Percentiles rank a stretch among this genome's conserved stretches.
These are phyloP conservation scores for Pygoscelis adeliae DNA, from an alignment of 2,113 vertebrate species.

Conservation along the genomic window DNA sequence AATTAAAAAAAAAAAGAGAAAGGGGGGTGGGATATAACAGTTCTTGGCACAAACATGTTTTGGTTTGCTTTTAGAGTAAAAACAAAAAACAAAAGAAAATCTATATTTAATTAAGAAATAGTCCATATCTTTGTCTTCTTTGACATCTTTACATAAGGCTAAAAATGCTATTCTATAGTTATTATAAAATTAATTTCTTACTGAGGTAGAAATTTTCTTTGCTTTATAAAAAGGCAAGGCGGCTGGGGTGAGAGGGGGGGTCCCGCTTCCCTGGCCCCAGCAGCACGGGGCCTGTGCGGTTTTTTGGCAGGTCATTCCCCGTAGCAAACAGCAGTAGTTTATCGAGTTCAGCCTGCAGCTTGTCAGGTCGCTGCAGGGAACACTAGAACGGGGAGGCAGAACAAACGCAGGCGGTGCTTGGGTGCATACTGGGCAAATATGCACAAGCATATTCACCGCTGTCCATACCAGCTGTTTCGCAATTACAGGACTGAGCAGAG, in stretches of 20 bases:
- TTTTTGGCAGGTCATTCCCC: constrained; percentile 30
- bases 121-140: not conserved
- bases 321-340: not conserved
- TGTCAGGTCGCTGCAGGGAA: not conserved
- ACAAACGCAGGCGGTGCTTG: not conserved
- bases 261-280: not conserved
- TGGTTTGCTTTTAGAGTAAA: constrained; percentile 45
- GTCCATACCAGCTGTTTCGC: not conserved
- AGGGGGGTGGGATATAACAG: not conserved
- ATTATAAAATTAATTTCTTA: not conserved
- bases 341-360: constrained; percentile 7
- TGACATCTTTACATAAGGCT: constrained; percentile 30
- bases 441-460: rapidly evolving
- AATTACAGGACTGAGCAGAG: not conserved
- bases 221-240: not conserved
- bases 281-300: not conserved
- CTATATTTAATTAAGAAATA: constrained; percentile 66
- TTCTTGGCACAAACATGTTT: constrained; percentile 23
- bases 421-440: not conserved
- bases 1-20: constrained; percentile 9
- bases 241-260: not conserved
- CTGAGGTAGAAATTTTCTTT: not conserved
- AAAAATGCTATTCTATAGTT: constrained; percentile 1
- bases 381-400: not conserved
- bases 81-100: constrained; percentile 38